phyloP scores from a whole-genome alignment of 1,140 invertebrate genomes.

The Coenobita brevimanus region DNA sequence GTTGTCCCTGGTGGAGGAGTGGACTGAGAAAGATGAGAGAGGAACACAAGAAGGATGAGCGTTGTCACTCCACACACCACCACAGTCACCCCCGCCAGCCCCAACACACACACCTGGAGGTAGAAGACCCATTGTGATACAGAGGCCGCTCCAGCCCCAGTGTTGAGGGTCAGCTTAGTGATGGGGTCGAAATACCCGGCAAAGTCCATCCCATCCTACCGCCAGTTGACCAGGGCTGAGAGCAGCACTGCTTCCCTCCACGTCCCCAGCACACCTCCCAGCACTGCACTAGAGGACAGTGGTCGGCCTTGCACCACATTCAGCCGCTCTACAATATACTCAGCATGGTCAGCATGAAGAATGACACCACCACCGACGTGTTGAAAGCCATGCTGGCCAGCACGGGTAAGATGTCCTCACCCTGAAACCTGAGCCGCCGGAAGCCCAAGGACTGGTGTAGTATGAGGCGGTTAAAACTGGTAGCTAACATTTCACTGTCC shows the following conservation, averaged over 20 bases:
- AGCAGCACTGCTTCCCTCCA: background rate
- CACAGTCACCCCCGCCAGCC: background rate
- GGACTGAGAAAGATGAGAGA: background rate
- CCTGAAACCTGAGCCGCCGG: background rate
- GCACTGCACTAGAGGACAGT: background rate
- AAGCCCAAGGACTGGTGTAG: background rate
- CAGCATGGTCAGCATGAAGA: conserved; percentile 3
- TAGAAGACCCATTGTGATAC: conserved; percentile 4
- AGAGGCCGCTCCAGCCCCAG: background rate
- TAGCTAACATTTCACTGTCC: background rate
- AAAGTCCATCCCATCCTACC: background rate
- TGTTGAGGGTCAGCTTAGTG: conserved; percentile 10
- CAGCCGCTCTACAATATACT: background rate
- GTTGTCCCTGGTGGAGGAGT: background rate
- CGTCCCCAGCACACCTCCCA: background rate
- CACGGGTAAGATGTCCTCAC: background rate
- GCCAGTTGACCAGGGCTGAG: background rate
- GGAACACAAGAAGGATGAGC: background rate
- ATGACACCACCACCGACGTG: background rate
- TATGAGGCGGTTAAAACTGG: background rate
- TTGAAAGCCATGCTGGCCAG: background rate
- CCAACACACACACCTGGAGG: background rate
- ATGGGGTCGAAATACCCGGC: conserved; percentile 21
- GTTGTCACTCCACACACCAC: background rate
- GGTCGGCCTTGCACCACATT: background rate